Evolutionary conservation across 2,113 vertebrate genomes (phyloP).

Genomic region (Riparia riparia): DNA sequence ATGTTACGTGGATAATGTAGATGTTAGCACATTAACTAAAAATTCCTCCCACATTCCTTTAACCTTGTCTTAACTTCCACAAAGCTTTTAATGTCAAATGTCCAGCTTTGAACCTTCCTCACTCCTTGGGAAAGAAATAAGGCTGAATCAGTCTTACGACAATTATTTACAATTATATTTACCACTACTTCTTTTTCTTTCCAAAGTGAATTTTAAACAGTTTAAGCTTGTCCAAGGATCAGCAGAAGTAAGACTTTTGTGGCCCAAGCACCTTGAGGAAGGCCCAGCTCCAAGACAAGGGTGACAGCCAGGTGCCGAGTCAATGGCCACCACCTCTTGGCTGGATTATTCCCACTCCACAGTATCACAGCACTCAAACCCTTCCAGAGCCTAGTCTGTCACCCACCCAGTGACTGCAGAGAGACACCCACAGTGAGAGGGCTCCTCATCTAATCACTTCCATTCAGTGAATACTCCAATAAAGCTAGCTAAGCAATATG

Average conservation of each 20-base stretch:
- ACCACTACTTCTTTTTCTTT: background rate
- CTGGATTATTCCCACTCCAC: background rate
- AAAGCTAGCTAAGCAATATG: background rate
- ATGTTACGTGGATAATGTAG: background rate
- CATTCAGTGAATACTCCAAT: background rate
- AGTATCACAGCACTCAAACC: background rate
- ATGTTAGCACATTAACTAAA: background rate
- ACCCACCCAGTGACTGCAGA: background rate
- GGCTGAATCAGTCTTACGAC: background rate
- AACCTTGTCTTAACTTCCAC: background rate
- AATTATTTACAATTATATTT: background rate
- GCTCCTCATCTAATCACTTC: background rate
- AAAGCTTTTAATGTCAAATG: background rate
- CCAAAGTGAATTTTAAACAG: background rate
- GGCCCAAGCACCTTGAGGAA: background rate
- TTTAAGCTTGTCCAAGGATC: background rate
- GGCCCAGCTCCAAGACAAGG: background rate
- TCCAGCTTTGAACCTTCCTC: background rate
- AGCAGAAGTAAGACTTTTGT: background rate
- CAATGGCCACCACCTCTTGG: background rate
- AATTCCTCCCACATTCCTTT: background rate
- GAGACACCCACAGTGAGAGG: background rate
- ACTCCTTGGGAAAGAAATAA: background rate
- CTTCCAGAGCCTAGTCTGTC: background rate
- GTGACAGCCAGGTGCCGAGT: too few species aligned